Evolutionary conservation across 2,113 vertebrate species (phyloP).

Genomic region (Bothrops jararaca): DNA sequence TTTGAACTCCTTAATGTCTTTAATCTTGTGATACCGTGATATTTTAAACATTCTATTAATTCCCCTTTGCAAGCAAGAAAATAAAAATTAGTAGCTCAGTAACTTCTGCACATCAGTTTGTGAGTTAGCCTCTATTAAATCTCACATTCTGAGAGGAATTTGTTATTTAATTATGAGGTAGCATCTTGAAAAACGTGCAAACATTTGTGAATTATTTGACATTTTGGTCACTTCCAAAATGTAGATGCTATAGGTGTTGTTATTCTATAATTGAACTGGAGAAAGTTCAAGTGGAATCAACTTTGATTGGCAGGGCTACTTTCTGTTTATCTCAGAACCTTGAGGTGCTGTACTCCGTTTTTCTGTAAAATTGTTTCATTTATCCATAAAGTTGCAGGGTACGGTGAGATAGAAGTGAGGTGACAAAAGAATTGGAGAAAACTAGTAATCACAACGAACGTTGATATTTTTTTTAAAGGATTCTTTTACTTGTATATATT

Average conservation of each 20-base stretch:
- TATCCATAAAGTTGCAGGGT: not conserved
- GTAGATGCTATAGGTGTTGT: not conserved
- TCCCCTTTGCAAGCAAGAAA: not conserved
- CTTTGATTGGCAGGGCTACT: not conserved
- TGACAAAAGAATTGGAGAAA: not conserved
- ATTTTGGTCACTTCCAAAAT: not conserved
- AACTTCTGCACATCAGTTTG: not conserved
- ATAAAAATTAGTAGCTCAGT: not conserved
- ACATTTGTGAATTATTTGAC: not conserved
- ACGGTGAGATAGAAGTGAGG: not conserved
- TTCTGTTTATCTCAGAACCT: not conserved
- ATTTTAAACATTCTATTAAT: not conserved
- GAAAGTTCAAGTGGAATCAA: not conserved
- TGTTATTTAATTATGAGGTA: not conserved
- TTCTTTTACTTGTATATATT: not conserved
- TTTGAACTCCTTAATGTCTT: not conserved
- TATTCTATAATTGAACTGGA: not conserved
- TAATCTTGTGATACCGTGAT: not conserved
- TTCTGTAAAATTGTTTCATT: not conserved
- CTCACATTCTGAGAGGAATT: not conserved
- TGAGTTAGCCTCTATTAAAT: not conserved
- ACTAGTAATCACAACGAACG: not conserved
- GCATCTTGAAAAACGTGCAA: not conserved
- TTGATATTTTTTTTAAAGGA: not conserved
- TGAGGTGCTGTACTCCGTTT: not conserved